A percentile compares a stretch with the other conserved stretches of the same genome.
Evolutionary conservation across 2,888 invertebrate genomes (phyloP).

Genomic region (Auanema sp.): DNA sequence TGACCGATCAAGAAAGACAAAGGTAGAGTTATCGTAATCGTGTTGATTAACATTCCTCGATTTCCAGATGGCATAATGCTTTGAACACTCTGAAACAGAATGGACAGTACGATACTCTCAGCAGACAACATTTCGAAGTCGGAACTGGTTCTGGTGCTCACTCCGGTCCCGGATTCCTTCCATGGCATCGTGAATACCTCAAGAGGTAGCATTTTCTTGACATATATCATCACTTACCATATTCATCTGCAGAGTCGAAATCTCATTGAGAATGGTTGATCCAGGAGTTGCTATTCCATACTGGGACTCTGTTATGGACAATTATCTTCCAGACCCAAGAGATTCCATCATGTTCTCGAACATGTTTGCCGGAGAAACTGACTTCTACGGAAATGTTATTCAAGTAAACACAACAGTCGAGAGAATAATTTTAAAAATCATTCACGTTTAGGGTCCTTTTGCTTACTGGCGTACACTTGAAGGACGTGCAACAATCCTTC

Average conservation of each 20-base stretch:
- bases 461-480: constrained; percentile 62
- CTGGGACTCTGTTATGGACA: constrained; percentile 66
- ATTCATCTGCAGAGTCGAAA: constrained; percentile 46
- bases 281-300: constrained; percentile 65
- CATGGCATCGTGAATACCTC: constrained; percentile 61
- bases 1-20: constrained; percentile 60
- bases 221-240: neutral
- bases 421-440: neutral
- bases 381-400: constrained; percentile 51
- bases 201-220: constrained; percentile 37
- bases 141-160: constrained; percentile 58
- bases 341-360: constrained; percentile 65
- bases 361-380: constrained; percentile 62
- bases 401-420: constrained; percentile 20
- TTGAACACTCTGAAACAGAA: constrained; percentile 57
- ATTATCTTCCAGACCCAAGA: constrained; percentile 63
- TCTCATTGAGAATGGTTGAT: constrained; percentile 63
- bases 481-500: constrained; percentile 56
- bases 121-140: constrained; percentile 52
- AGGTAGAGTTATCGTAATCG: constrained; percentile 18
- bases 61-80: constrained; percentile 57
- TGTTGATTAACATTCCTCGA: neutral
- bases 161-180: constrained; percentile 61
- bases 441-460: constrained; percentile 57
- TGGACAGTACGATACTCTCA: constrained; percentile 60